Evolutionary conservation across 1,140 invertebrate genomes (phyloP), one percentile per base, ranked within the genome.

Genomic region (Gryon sp.): DNA sequence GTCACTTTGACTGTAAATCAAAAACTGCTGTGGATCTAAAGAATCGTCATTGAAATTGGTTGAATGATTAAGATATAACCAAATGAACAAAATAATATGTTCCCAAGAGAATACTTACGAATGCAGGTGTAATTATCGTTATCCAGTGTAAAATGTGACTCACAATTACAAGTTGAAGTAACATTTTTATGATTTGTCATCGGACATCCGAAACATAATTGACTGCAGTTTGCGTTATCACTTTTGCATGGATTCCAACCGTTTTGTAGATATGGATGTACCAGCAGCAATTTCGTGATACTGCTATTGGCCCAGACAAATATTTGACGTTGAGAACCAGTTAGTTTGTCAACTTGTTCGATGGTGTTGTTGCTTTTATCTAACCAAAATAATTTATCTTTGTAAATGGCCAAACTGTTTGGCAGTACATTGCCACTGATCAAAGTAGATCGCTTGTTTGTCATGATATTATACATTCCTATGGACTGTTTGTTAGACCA

Each of bases 141-240:
- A 9, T 22, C 0, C 18, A 52, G 1, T 7, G 46, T 52, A 22
- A 36, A 52, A 22, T 52, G 46, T 0, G 30, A 52, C 8, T 52
- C 46, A 16, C 46, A 52, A 36, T 30, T 30, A 28, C 46, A 52
- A 12, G 18, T 46, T 0, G 24, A 28, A 26, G 7, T 24, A 7
- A 9, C 9, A 0, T 28, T 46, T 16, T 46, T 46, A 5, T 1
- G n/a, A 16, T 20, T 3, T 9, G 12, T 20, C 4, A 12, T 16
- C n/a, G 43, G 14, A 0, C 11, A 16, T 30, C 45, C 30, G 18
- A 34, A 52, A 14, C 46, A 52, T 0, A 52, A 20, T 8, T 52
- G 46, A 22, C 18, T 36, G 22, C 46, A 52, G 18, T 52, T 36
- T 12, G 28, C 46, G 36, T 52, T 52, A 20, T 36, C 4, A 0